Evolutionary conservation across 2,797 vertebrate species (phyloP).

Genomic region (Acrossocheilus wenchowensis): DNA sequence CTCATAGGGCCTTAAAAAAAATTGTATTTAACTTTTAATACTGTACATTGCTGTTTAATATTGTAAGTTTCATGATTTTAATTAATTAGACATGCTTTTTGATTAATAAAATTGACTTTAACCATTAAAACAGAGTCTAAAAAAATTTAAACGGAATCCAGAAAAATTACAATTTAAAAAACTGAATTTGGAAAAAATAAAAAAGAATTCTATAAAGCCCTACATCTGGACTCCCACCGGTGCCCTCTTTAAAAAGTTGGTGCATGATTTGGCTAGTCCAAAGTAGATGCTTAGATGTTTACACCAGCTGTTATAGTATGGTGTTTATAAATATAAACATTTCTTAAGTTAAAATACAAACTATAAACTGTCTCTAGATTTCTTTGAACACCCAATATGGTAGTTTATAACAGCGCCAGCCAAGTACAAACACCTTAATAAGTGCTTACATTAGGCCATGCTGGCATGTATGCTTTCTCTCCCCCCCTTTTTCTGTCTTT

Average conservation of each 20-base stretch:
- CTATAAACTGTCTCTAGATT: not conserved
- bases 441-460: not conserved
- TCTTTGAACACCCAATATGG: not conserved
- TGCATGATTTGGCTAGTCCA: not conserved
- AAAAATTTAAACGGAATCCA: no score
- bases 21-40: not conserved
- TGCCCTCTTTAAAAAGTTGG: not conserved
- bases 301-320: not conserved
- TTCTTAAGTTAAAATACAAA: not conserved
- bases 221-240: not conserved
- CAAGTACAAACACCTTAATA: not conserved
- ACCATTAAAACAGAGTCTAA: no score
- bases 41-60: not conserved
- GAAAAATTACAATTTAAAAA: no score
- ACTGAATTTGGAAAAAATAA: no score
- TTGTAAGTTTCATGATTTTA: not conserved
- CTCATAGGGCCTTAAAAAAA: not conserved
- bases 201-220: not conserved
- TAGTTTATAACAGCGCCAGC: not conserved
- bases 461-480: constrained; percentile 9
- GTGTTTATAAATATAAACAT: not conserved
- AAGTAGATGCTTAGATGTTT: not conserved
- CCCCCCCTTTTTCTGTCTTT: not conserved
- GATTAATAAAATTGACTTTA: not conserved
- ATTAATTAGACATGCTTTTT: not conserved